Conservation (phyloP, 2,113 vertebrate genomes). For the Cottus gobio region DNA sequence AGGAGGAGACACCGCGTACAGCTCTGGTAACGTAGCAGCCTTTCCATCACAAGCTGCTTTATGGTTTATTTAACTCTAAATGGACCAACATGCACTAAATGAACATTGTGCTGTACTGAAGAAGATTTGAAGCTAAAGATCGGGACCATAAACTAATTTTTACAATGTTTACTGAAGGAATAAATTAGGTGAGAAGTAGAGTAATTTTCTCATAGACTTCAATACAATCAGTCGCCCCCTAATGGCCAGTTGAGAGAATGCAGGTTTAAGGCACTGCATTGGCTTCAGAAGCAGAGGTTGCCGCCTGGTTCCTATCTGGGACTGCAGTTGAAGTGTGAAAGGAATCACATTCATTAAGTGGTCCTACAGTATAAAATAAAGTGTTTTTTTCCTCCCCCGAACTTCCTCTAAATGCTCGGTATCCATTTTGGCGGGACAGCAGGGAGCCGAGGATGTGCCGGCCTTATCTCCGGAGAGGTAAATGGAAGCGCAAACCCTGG, state of each 20-base stretch:
- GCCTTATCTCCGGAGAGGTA: conserved; percentile 47
- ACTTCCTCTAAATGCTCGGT: conserved; percentile 23
- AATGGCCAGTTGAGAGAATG: background rate
- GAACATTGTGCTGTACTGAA: too few species aligned
- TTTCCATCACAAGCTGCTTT: too few species aligned
- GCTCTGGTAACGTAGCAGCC: too few species aligned
- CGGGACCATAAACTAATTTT: too few species aligned
- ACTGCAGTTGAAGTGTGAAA: conserved; percentile 27
- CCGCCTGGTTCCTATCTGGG: background rate
- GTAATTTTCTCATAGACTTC: background rate
- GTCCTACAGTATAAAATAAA: conserved; percentile 4
- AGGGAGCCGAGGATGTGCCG: background rate
- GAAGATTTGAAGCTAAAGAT: too few species aligned
- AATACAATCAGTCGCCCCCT: background rate
- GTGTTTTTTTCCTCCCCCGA: conserved; percentile 1
- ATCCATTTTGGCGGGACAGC: conserved; percentile 38
- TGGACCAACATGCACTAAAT: too few species aligned
- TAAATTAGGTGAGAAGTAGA: background rate
- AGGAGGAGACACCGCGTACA: too few species aligned
- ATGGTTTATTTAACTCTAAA: too few species aligned
- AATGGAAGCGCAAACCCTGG: conserved; percentile 28
- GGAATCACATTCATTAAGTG: conserved; percentile 37
- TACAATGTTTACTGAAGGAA: too few species aligned
- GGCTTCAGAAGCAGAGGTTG: too few species aligned
- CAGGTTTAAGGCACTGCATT: background rate